phyloP scores from a whole-genome alignment of 2,113 vertebrate genomes.

The Vimba vimba region DNA sequence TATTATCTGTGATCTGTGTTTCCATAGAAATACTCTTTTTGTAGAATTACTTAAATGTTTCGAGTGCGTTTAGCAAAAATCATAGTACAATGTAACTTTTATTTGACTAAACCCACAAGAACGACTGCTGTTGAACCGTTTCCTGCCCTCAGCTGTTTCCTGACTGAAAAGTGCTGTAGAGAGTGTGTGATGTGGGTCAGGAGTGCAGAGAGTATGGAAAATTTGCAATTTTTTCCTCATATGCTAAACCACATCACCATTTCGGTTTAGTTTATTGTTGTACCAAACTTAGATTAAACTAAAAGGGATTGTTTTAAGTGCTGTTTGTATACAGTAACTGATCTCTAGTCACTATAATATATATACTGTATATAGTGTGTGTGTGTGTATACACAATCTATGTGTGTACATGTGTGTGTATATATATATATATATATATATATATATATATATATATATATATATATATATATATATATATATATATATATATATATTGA shows the following conservation, averaged over 20 bases:
- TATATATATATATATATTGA: neutral
- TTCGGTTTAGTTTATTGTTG: neutral
- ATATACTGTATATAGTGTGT: too few relatives aligned
- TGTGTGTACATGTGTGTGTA: neutral
- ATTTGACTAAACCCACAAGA: constrained; percentile 35
- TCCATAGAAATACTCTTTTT: neutral
- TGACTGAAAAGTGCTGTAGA: constrained; percentile 33
- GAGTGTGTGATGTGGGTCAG: constrained; percentile 49
- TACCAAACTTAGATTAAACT: neutral
- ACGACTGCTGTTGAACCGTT: constrained; percentile 43
- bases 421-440: too few relatives aligned
- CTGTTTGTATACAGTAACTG: neutral
- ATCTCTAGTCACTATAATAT: too few relatives aligned
- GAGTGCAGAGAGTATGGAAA: constrained; percentile 45
- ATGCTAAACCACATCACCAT: neutral
- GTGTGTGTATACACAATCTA: neutral
- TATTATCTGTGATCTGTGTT: neutral
- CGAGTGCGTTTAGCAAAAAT: neutral
- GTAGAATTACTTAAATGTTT: neutral
- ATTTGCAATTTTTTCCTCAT: constrained; percentile 7
- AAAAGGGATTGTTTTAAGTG: too few relatives aligned
- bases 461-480: too few relatives aligned
- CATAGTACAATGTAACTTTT: neutral
- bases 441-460: too few relatives aligned
- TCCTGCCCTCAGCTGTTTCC: constrained; percentile 60